Percentiles rank a stretch among this genome's conserved stretches.
phyloP scores from a whole-genome alignment of 2,797 vertebrate species.

The Astyanax mexicanus region DNA sequence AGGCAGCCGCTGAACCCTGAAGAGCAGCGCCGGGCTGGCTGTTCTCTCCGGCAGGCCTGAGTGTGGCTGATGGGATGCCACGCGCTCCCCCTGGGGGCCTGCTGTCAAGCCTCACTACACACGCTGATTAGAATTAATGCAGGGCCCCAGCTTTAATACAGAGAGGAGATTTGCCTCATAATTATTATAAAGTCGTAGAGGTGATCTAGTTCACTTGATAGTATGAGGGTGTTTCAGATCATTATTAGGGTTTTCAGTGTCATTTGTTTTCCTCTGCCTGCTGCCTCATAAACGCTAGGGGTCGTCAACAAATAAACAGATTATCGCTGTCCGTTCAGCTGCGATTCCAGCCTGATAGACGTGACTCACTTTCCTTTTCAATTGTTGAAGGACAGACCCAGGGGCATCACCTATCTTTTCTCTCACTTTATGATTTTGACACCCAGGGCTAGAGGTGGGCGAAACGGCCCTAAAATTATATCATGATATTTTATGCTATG shows the following conservation, averaged over 20 bases:
- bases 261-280: background rate
- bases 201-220: constrained; percentile 54
- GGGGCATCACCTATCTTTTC: background rate
- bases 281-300: constrained; percentile 17
- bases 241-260: constrained; percentile 34
- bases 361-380: background rate
- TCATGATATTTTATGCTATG: no score
- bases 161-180: constrained; percentile 64
- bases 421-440: no score
- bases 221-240: constrained; percentile 50
- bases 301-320: constrained; percentile 31
- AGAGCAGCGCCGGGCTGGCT: constrained; percentile 67
- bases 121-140: constrained; percentile 77
- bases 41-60: constrained; percentile 26
- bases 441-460: no score
- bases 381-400: constrained; percentile 11
- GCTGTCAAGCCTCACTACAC: constrained; percentile 72
- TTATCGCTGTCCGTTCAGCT: constrained; percentile 7
- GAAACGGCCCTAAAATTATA: no score
- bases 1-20: constrained; percentile 67
- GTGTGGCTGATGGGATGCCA: constrained; percentile 23
- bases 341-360: background rate
- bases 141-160: constrained; percentile 69
- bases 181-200: constrained; percentile 71
- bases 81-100: constrained; percentile 50